Conservation (phyloP, 2,888 invertebrate genomes). For the Elmis aenea region DNA sequence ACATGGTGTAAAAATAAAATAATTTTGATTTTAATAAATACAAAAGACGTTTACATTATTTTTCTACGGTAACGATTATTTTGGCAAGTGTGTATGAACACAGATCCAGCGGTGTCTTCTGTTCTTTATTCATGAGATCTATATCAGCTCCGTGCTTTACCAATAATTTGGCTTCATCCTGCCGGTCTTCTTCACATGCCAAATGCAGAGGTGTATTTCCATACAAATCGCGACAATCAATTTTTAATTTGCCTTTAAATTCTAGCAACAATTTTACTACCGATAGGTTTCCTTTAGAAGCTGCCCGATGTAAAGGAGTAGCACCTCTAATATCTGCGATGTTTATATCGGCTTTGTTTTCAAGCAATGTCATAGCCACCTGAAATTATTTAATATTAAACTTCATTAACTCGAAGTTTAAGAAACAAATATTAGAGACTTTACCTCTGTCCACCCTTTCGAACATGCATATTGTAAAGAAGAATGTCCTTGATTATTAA, state of each 20-base stretch:
- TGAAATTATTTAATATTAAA: slow-evolving; percentile 38
- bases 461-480: slow-evolving; percentile 82
- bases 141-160: slow-evolving; percentile 61
- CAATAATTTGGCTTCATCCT: slow-evolving; percentile 61
- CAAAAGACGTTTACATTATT: too few relatives aligned
- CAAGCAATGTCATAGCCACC: slow-evolving; percentile 64
- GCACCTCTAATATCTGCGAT: slow-evolving; percentile 63
- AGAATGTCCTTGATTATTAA: slow-evolving; percentile 70
- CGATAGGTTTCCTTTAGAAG: slow-evolving; percentile 66
- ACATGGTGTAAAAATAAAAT: too few relatives aligned
- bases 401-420: neutral
- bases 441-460: slow-evolving; percentile 70
- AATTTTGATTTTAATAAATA: too few relatives aligned
- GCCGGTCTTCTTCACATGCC: slow-evolving; percentile 75
- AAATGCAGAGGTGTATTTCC: slow-evolving; percentile 78
- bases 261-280: slow-evolving; percentile 64
- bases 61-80: slow-evolving; percentile 1
- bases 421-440: neutral
- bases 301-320: slow-evolving; percentile 74
- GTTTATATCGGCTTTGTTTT: slow-evolving; percentile 65
- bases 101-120: slow-evolving; percentile 62
- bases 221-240: slow-evolving; percentile 61
- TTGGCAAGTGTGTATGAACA: slow-evolving; percentile 34
- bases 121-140: slow-evolving; percentile 58
- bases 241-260: slow-evolving; percentile 48